phyloP scores from a whole-genome alignment of 2,113 vertebrate genomes.

The Thinocorus orbignyianus region DNA sequence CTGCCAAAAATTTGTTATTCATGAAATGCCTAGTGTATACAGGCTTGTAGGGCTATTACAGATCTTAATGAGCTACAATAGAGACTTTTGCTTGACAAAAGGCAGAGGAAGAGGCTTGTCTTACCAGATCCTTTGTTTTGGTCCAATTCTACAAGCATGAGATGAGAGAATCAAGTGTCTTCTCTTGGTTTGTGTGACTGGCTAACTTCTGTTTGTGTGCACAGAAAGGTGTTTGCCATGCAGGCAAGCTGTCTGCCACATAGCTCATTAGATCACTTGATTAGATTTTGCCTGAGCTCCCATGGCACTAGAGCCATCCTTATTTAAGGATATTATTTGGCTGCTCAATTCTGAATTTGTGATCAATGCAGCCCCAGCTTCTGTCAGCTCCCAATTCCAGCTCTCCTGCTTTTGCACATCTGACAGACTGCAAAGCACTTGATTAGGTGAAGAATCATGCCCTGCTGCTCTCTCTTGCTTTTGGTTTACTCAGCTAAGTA shows the following conservation, averaged over 20 bases:
- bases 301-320: background rate
- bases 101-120: background rate
- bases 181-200: background rate
- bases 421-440: background rate
- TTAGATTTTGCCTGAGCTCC: background rate
- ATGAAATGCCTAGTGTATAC: slow-evolving; percentile 51
- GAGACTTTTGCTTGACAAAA: background rate
- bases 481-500: background rate
- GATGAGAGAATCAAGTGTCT: background rate
- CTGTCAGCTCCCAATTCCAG: background rate
- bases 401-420: background rate
- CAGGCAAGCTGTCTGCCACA: background rate
- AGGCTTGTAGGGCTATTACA: slow-evolving; percentile 40
- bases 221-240: background rate
- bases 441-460: background rate
- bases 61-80: slow-evolving; percentile 36
- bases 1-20: slow-evolving; percentile 63
- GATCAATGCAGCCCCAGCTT: background rate
- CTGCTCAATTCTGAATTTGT: background rate
- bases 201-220: background rate
- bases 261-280: background rate
- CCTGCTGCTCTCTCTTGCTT: background rate
- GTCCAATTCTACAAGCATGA: background rate
- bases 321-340: background rate
- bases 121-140: background rate